phyloP scores from a whole-genome alignment of 2,113 vertebrate genomes.

The Tachycineta bicolor region DNA sequence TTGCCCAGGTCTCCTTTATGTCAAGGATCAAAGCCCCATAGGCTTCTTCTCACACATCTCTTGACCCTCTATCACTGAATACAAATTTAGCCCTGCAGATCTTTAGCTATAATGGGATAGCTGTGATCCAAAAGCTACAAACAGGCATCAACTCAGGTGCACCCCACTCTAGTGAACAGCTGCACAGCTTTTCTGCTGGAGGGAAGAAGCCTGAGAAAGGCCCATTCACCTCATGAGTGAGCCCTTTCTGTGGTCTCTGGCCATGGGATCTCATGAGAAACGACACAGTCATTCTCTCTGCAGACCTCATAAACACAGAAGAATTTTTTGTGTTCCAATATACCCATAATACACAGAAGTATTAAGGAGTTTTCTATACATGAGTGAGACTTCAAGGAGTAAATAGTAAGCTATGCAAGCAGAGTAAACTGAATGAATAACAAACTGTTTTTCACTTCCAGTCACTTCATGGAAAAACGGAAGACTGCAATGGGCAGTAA shows the following conservation, averaged over 20 bases:
- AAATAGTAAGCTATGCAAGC: neutral
- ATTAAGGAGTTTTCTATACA: neutral
- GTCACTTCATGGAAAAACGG: neutral
- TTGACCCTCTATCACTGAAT: neutral
- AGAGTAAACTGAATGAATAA: neutral
- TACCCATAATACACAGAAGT: neutral
- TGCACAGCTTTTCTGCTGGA: neutral
- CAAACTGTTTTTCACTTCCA: neutral
- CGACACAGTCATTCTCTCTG: neutral
- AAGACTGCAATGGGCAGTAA: neutral
- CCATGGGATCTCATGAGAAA: neutral
- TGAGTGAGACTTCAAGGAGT: neutral
- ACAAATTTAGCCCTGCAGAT: neutral
- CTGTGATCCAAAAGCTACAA: neutral
- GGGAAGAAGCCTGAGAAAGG: neutral
- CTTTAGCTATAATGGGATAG: neutral
- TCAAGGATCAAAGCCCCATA: neutral
- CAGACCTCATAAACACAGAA: neutral
- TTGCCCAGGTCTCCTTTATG: neutral
- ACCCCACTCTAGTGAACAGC: neutral
- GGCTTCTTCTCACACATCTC: neutral
- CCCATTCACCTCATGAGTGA: rapidly evolving
- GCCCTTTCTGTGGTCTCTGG: neutral
- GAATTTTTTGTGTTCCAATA: neutral
- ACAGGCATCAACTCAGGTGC: neutral